These are phyloP conservation scores for Lithophane socia DNA, from an alignment of 2,888 invertebrate genomes.

Conservation along the genomic window DNA sequence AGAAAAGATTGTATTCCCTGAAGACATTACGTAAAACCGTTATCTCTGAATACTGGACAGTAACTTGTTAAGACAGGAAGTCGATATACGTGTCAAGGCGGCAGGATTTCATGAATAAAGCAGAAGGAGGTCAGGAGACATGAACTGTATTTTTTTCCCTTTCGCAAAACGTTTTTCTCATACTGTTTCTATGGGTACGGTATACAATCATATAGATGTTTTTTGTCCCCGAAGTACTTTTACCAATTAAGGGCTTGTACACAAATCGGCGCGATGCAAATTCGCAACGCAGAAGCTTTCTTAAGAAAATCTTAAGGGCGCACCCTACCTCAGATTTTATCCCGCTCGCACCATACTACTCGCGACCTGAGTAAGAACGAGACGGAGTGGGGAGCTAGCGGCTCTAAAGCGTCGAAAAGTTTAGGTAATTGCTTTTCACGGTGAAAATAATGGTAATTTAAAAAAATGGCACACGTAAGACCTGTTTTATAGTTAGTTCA, in stretches of 20 bases:
- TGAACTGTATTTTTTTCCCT: background rate
- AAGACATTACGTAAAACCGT: constrained; percentile 24
- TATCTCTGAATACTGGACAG: constrained; percentile 10
- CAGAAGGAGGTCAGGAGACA: constrained; percentile 7
- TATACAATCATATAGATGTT: background rate
- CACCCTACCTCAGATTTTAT: too few species aligned
- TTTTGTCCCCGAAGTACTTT: background rate
- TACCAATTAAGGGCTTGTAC: background rate
- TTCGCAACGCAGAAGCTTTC: too few species aligned
- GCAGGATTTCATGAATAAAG: constrained; percentile 20
- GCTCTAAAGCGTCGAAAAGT: too few species aligned
- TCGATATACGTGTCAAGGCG: constrained; percentile 31
- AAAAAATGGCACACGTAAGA: too few species aligned
- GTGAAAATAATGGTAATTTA: too few species aligned
- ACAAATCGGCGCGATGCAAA: too few species aligned
- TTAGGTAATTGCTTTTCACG: too few species aligned
- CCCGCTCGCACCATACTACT: too few species aligned
- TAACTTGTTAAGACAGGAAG: constrained; percentile 33
- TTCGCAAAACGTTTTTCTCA: background rate
- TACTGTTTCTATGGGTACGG: background rate
- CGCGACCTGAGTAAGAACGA: too few species aligned
- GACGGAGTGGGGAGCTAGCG: too few species aligned
- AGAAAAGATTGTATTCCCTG: constrained; percentile 4
- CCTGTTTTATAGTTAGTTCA: too few species aligned
- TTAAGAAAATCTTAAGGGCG: too few species aligned